Percentiles rank a stretch among this genome's conserved stretches.
phyloP scores from a whole-genome alignment of 2,113 vertebrate species.

The Anseranas semipalmata region DNA sequence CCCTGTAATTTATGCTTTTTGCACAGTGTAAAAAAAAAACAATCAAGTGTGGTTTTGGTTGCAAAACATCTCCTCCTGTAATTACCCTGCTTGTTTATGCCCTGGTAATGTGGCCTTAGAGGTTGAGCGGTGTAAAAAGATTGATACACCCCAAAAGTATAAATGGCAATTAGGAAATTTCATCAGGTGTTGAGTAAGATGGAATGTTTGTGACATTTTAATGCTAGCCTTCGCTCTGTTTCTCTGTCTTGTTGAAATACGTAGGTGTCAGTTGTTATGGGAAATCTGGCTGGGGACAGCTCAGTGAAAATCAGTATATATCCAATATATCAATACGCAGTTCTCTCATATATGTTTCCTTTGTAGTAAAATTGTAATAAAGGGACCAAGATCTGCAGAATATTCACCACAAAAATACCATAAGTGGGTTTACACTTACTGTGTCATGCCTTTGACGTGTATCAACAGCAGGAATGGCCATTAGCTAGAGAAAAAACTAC shows the following conservation, averaged over 20 bases:
- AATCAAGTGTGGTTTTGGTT: neutral
- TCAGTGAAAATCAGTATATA: neutral
- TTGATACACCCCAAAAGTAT: constrained; percentile 26
- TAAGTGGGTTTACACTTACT: neutral
- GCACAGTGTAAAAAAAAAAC: neutral
- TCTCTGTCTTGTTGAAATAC: neutral
- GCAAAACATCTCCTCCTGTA: constrained; percentile 27
- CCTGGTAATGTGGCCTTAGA: neutral
- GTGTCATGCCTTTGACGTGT: neutral
- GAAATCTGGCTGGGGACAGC: neutral
- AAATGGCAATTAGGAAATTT: constrained; percentile 59
- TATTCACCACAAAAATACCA: neutral
- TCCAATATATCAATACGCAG: neutral
- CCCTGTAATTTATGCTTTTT: constrained; percentile 34
- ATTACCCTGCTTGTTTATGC: constrained; percentile 29
- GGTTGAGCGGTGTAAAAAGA: neutral
- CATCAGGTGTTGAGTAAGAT: constrained; percentile 44
- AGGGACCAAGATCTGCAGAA: neutral
- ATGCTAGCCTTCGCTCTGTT: neutral
- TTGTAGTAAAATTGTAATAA: neutral
- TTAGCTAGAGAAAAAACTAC: neutral
- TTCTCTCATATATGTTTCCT: neutral
- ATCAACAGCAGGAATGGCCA: neutral
- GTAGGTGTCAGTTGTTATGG: neutral
- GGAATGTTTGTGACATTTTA: neutral